These are phyloP conservation scores for Eupeodes latifasciatus DNA, from an alignment of 2,888 invertebrate genomes.

Conservation along the genomic window DNA sequence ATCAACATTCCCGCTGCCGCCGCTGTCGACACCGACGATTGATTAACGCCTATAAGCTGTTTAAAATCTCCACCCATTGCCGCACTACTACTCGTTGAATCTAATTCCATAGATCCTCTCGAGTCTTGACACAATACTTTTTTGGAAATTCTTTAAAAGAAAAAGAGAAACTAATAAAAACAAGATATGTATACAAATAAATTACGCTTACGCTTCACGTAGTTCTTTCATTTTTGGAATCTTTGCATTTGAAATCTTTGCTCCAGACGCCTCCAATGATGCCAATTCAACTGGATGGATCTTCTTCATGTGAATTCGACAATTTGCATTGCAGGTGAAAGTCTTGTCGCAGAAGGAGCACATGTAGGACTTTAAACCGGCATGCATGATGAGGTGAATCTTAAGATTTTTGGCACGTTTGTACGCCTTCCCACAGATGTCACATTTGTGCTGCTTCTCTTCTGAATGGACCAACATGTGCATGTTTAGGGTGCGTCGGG, in stretches of 20 bases:
- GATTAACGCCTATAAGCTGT: too few species aligned
- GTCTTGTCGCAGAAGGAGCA: conserved; percentile 83
- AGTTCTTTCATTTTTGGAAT: conserved; percentile 82
- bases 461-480: conserved; percentile 84
- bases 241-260: conserved; percentile 78
- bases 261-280: conserved; percentile 81
- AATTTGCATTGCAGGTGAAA: conserved; percentile 83
- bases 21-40: too few species aligned
- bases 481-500: conserved; percentile 84
- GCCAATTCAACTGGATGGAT: conserved; percentile 82
- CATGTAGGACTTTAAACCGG: conserved; percentile 76
- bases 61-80: too few species aligned
- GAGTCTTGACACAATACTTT: too few species aligned
- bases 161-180: too few species aligned
- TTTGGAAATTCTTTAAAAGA: too few species aligned
- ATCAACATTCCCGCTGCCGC: too few species aligned
- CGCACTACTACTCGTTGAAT: too few species aligned
- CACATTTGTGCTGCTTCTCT: conserved; percentile 82
- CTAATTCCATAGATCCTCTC: too few species aligned
- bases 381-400: conserved; percentile 18
- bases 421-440: conserved; percentile 79
- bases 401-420: conserved; percentile 28
- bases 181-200: too few species aligned
- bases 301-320: conserved; percentile 83
- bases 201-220: too few species aligned